Evolutionary conservation across 2,797 vertebrate species (phyloP).

Genomic region (Benthosema pterotum): DNA sequence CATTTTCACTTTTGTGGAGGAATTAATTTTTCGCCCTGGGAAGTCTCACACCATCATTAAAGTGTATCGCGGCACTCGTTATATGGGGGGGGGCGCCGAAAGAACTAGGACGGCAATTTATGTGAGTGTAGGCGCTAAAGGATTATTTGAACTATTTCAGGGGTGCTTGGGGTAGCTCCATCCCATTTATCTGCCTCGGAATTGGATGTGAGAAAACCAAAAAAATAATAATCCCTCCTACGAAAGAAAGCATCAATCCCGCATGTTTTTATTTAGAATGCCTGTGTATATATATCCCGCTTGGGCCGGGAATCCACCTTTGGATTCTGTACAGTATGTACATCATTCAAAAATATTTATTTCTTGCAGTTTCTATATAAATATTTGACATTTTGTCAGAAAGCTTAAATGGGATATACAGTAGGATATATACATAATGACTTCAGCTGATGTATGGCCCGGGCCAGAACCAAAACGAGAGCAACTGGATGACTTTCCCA

Average conservation of each 20-base stretch:
- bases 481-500: not conserved
- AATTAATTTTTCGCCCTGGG: not conserved
- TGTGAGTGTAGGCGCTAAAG: not conserved
- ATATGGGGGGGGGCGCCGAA: not conserved
- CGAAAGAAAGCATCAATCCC: no score
- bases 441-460: not conserved
- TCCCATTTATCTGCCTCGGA: no score
- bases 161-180: not conserved
- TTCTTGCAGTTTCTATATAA: no score
- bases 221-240: no score
- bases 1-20: slow-evolving; percentile 6
- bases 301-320: no score
- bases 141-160: not conserved
- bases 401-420: no score
- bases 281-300: no score
- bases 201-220: no score
- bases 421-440: not conserved
- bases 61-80: not conserved
- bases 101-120: not conserved
- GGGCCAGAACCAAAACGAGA: not conserved
- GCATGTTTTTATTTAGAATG: no score
- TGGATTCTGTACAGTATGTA: no score
- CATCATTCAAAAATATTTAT: no score
- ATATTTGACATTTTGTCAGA: no score
- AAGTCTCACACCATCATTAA: slow-evolving; percentile 3